Evolutionary conservation across 1,140 invertebrate genomes (phyloP).

Genomic region (Cyclina sinensis): DNA sequence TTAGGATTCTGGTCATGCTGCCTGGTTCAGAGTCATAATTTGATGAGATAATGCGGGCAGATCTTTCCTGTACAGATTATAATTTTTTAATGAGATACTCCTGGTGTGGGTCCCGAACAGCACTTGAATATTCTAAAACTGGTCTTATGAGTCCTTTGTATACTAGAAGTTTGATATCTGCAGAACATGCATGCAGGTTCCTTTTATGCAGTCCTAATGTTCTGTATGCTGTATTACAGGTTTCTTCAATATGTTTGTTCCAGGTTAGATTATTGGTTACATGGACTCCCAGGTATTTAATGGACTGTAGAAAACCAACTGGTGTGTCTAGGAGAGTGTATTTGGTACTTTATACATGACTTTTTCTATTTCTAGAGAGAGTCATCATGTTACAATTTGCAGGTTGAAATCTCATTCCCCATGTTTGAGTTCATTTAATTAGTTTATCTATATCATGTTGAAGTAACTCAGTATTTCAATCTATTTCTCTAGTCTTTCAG

Average conservation of each 20-base stretch:
- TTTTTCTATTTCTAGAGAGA: slow-evolving; percentile 5
- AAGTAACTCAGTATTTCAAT: too few species aligned
- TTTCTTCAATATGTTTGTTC: background rate
- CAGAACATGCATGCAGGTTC: background rate
- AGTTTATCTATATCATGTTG: slow-evolving; percentile 37
- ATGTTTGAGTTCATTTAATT: background rate
- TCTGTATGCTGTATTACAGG: slow-evolving; percentile 38
- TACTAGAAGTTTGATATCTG: slow-evolving; percentile 22
- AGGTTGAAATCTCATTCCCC: slow-evolving; percentile 24
- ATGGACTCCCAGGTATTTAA: slow-evolving; percentile 38
- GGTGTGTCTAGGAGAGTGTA: slow-evolving; percentile 34
- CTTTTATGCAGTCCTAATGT: slow-evolving; percentile 14
- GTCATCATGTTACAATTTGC: slow-evolving; percentile 32
- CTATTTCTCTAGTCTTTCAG: background rate
- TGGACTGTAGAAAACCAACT: slow-evolving; percentile 21
- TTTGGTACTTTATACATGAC: background rate
- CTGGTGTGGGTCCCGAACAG: slow-evolving; percentile 12
- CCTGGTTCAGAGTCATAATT: background rate
- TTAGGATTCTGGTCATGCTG: background rate
- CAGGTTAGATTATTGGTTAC: slow-evolving; percentile 16
- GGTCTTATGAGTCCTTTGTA: slow-evolving; percentile 35
- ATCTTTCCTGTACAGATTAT: background rate
- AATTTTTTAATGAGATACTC: background rate
- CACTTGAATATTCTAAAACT: slow-evolving; percentile 24
- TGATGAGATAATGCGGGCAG: slow-evolving; percentile 11